phyloP scores from a whole-genome alignment of 53 echinoderm and acorn worm genomes.

The Pentamera pediparva region DNA sequence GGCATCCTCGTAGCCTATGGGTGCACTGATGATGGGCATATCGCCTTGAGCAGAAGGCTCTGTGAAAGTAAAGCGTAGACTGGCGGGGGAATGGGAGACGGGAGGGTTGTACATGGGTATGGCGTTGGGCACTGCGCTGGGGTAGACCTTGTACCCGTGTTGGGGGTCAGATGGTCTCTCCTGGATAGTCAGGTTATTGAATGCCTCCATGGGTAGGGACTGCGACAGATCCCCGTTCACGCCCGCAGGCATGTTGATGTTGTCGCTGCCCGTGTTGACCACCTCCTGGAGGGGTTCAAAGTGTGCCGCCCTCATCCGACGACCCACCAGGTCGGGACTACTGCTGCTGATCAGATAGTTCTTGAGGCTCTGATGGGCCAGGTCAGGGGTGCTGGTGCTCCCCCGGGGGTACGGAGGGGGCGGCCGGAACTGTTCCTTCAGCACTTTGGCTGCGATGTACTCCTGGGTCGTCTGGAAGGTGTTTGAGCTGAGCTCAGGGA shows the following conservation, averaged over 20 bases:
- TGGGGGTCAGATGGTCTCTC: not conserved
- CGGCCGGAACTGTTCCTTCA: constrained; percentile 85
- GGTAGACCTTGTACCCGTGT: constrained; percentile 11
- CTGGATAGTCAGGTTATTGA: constrained; percentile 66
- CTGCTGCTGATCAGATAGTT: constrained; percentile 83
- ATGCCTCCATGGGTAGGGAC: constrained; percentile 83
- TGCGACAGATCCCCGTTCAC: constrained; percentile 67
- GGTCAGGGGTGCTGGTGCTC: constrained; percentile 93
- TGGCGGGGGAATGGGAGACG: not conserved
- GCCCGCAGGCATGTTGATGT: constrained; percentile 48
- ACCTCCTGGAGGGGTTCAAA: constrained; percentile 67
- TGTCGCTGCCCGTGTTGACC: constrained; percentile 28
- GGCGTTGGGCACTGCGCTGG: constrained; percentile 12
- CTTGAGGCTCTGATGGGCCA: constrained; percentile 71
- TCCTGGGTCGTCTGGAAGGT: constrained; percentile 82
- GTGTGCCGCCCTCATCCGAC: constrained; percentile 56
- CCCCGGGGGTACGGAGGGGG: constrained; percentile 93
- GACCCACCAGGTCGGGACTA: constrained; percentile 88
- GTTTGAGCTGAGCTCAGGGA: constrained; percentile 83
- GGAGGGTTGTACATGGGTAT: constrained; percentile 27
- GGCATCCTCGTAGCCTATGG: constrained; percentile 49
- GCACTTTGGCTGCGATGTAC: constrained; percentile 85
- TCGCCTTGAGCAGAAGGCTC: constrained; percentile 23
- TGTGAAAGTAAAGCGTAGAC: constrained; percentile 16
- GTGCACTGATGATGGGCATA: constrained; percentile 53